phyloP scores from a whole-genome alignment of 1,140 invertebrate species.

The Colletes latitarsis region DNA sequence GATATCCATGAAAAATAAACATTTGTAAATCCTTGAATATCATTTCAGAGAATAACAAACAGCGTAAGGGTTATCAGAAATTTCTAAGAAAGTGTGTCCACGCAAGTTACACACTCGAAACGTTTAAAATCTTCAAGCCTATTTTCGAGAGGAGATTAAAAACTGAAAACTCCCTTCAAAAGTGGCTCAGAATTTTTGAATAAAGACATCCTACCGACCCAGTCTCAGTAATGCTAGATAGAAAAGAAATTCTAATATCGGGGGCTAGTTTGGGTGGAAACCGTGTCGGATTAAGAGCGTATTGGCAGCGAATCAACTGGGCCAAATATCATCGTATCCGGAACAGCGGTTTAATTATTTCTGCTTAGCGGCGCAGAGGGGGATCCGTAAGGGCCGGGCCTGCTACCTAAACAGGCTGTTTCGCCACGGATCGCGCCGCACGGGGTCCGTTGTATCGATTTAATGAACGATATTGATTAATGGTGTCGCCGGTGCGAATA shows the following conservation, averaged over 20 bases:
- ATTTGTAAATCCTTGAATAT: no score
- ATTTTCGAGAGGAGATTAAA: no score
- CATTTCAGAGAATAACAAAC: no score
- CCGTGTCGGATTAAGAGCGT: background rate
- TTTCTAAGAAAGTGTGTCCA: no score
- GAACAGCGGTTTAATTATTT: constrained; percentile 42
- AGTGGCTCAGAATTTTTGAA: no score
- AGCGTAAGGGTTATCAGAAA: no score
- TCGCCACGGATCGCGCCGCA: background rate
- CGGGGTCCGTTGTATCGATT: constrained; percentile 31
- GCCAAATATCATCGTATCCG: constrained; percentile 5
- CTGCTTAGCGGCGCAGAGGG: background rate
- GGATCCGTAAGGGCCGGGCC: constrained; percentile 2
- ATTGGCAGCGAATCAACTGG: background rate
- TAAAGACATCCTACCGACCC: no score
- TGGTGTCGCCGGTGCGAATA: constrained; percentile 46
- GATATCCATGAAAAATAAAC: no score
- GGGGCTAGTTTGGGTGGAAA: background rate
- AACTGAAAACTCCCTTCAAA: no score
- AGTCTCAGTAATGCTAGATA: no score
- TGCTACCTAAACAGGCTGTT: background rate
- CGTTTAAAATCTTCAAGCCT: no score
- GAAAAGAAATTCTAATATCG: background rate
- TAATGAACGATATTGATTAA: constrained; percentile 64
- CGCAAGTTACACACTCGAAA: no score